These are phyloP conservation scores for Antennarius striatus DNA, from an alignment of 2,113 vertebrate species.

Conservation along the genomic window DNA sequence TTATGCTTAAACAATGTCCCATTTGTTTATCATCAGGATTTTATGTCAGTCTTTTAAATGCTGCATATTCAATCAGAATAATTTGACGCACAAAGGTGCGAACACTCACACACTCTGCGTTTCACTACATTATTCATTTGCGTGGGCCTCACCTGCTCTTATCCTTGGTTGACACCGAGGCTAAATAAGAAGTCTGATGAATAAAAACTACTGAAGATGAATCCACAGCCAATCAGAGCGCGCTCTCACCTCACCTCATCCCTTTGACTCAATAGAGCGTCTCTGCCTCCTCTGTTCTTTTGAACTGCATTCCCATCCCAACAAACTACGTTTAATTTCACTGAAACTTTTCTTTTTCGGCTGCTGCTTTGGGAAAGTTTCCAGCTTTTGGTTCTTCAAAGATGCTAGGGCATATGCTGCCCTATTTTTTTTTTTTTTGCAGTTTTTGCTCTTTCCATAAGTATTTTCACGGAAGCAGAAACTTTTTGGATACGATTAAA, in stretches of 20 bases:
- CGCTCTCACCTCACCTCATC: constrained; percentile 45
- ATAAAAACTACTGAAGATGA: constrained; percentile 57
- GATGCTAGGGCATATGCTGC: constrained; percentile 23
- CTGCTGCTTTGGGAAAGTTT: constrained; percentile 9
- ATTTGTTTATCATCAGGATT: neutral
- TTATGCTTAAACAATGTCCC: no score
- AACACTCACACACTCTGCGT: constrained; percentile 15
- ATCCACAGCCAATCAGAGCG: constrained; percentile 40
- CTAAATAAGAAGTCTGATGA: constrained; percentile 46
- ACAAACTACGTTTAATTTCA: constrained; percentile 35
- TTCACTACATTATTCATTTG: constrained; percentile 27
- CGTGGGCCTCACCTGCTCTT: constrained; percentile 30
- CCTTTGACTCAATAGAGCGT: constrained; percentile 43
- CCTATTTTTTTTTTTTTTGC: constrained; percentile 24
- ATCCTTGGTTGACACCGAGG: constrained; percentile 43
- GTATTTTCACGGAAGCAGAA: constrained; percentile 12
- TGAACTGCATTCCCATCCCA: constrained; percentile 36
- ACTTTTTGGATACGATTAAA: constrained; percentile 43
- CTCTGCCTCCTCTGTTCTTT: constrained; percentile 39
- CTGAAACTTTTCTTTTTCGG: neutral
- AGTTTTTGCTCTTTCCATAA: neutral
- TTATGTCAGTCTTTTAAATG: constrained; percentile 6
- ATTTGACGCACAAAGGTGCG: neutral
- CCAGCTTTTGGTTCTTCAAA: constrained; percentile 6
- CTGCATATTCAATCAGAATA: neutral